Conservation (phyloP, 37 sponge, comb jelly and placozoan species). For the Bolinopsis microptera region DNA sequence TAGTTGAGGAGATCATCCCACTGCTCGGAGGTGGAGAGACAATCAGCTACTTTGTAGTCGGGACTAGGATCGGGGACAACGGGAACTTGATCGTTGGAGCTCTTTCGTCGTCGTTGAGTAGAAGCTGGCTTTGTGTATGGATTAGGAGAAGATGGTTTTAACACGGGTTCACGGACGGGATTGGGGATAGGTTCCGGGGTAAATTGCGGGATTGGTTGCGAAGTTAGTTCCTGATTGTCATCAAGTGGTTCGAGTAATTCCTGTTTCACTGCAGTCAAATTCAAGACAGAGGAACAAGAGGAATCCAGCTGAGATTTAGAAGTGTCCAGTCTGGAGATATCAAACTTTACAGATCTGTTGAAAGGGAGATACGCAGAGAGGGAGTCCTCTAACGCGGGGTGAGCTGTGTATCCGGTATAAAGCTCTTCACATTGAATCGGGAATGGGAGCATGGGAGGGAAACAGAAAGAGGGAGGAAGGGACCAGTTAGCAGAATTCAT, state of each 20-base stretch:
- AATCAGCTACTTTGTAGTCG: not conserved
- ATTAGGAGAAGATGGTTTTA: not conserved
- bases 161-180: not conserved
- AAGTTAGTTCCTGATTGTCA: not conserved
- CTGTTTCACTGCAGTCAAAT: constrained; percentile 35
- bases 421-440: constrained; percentile 43
- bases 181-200: not conserved
- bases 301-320: not conserved
- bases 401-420: not conserved
- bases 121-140: not conserved
- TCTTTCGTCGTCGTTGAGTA: not conserved
- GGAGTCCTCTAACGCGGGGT: not conserved
- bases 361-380: not conserved
- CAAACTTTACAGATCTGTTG: not conserved
- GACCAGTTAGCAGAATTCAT: not conserved
- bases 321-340: not conserved
- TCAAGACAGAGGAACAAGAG: constrained; percentile 17
- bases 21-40: not conserved
- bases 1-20: constrained; percentile 29
- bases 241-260: not conserved
- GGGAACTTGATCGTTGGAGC: not conserved
- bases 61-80: not conserved
- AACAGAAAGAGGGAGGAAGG: not conserved
- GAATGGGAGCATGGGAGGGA: constrained; percentile 24
- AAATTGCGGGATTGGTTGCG: not conserved